Evolutionary conservation across 2,113 vertebrate species (phyloP).

Genomic region (Albula glossodonta): DNA sequence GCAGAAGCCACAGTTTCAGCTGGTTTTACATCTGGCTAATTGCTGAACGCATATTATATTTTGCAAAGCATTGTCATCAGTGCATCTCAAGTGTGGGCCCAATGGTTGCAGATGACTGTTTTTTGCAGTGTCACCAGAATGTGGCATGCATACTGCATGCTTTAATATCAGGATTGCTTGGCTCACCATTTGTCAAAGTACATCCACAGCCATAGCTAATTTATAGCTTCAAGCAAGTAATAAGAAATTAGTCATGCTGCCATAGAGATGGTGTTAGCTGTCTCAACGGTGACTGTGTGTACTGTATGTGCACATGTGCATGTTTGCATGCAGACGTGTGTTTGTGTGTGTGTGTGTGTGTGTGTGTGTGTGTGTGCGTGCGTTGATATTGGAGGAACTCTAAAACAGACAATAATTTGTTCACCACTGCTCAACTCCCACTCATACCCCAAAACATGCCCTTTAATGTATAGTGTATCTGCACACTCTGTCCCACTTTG

Average conservation of each 20-base stretch:
- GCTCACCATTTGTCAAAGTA: neutral
- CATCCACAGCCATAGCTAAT: neutral
- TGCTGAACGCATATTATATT: neutral
- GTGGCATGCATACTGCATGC: neutral
- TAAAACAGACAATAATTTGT: neutral
- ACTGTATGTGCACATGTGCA: neutral
- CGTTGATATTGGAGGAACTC: neutral
- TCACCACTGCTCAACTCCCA: neutral
- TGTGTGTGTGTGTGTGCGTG: neutral
- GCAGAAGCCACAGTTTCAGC: neutral
- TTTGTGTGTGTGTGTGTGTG: neutral
- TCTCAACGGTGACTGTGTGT: neutral
- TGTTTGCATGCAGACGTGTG: neutral
- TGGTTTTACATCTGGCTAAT: neutral
- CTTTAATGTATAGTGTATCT: neutral
- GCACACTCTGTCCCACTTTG: neutral
- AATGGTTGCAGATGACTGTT: neutral
- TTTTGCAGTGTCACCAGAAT: neutral
- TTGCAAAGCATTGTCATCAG: neutral
- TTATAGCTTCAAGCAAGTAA: neutral
- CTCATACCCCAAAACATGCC: neutral
- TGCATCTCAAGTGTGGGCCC: no score
- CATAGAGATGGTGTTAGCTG: neutral
- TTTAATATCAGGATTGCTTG: neutral
- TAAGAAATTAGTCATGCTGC: neutral